Percentiles rank a stretch among this genome's conserved stretches.
phyloP scores from a whole-genome alignment of 2,888 invertebrate genomes.

The Melinaea marsaeus region DNA sequence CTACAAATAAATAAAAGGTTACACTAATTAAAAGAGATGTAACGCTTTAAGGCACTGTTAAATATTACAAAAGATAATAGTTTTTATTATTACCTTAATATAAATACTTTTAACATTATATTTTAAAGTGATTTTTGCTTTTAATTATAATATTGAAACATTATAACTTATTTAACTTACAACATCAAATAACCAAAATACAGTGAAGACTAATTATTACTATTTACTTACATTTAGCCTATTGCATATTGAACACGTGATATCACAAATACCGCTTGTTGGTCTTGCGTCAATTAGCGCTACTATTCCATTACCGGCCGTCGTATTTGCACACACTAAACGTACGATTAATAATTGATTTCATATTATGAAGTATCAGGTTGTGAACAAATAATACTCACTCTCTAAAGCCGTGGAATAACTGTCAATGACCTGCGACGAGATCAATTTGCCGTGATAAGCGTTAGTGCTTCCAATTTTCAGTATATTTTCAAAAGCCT shows the following conservation, averaged over 20 bases:
- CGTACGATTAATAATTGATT: conserved; percentile 23
- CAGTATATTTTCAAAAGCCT: conserved; percentile 51
- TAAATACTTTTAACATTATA: no score
- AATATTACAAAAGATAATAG: no score
- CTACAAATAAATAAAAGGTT: conserved; percentile 51
- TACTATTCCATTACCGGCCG: conserved; percentile 48
- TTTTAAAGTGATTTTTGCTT: background rate
- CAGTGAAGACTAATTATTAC: background rate
- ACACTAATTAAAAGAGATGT: no score
- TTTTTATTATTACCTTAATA: no score
- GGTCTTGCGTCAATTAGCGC: conserved; percentile 64
- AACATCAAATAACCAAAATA: no score
- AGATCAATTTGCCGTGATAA: conserved; percentile 50
- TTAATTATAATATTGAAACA: background rate
- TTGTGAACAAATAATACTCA: conserved; percentile 39
- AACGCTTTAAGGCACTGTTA: no score
- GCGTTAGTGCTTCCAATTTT: conserved; percentile 43
- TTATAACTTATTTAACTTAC: background rate
- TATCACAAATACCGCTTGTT: conserved; percentile 62
- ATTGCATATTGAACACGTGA: conserved; percentile 60
- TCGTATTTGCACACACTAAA: conserved; percentile 60
- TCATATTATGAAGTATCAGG: background rate
- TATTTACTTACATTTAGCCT: conserved; percentile 56
- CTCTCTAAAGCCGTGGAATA: conserved; percentile 63
- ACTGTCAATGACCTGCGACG: conserved; percentile 52